A percentile compares a stretch with the other conserved stretches of the same genome.
These are phyloP conservation scores for Alloscopus bannaensis DNA, from an alignment of 2,888 invertebrate genomes.

Conservation along the genomic window DNA sequence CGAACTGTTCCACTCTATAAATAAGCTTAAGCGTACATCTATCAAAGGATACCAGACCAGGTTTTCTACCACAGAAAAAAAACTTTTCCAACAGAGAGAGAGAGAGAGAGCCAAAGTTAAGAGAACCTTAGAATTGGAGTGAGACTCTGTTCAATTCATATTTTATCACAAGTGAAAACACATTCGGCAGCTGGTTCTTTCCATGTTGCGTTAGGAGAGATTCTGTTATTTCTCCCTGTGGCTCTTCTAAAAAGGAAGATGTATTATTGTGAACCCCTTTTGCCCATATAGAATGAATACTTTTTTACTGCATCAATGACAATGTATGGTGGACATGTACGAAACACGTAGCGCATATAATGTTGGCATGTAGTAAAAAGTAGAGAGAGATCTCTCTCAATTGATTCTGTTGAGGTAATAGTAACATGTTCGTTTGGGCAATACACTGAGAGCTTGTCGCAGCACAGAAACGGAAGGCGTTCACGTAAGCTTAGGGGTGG, in stretches of 20 bases:
- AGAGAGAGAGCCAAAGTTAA: slow-evolving; percentile 1
- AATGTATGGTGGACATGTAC: too few relatives aligned
- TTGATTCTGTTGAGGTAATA: slow-evolving; percentile 31
- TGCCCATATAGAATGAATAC: too few relatives aligned
- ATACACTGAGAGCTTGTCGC: not conserved
- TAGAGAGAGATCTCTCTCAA: not conserved
- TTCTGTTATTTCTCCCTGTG: too few relatives aligned
- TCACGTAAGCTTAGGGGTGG: slow-evolving; percentile 58
- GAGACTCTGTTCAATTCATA: too few relatives aligned
- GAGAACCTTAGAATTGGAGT: slow-evolving; percentile 3
- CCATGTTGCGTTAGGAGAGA: too few relatives aligned
- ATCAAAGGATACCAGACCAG: too few relatives aligned
- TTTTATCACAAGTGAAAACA: slow-evolving; percentile 43
- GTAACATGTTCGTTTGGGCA: slow-evolving; percentile 4
- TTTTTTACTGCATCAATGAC: too few relatives aligned
- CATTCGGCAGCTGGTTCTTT: slow-evolving; percentile 41
- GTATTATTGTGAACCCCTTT: too few relatives aligned
- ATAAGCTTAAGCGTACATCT: too few relatives aligned
- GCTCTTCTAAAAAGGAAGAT: too few relatives aligned
- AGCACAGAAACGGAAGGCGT: slow-evolving; percentile 57
- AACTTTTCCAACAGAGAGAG: slow-evolving; percentile 1
- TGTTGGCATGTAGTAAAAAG: not conserved
- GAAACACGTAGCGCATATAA: too few relatives aligned
- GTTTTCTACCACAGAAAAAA: not conserved
- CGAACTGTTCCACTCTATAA: too few relatives aligned